Base-by-base conservation (phyloP, 2,888 invertebrate genomes). In the Melinopterus prodromus region DNA sequence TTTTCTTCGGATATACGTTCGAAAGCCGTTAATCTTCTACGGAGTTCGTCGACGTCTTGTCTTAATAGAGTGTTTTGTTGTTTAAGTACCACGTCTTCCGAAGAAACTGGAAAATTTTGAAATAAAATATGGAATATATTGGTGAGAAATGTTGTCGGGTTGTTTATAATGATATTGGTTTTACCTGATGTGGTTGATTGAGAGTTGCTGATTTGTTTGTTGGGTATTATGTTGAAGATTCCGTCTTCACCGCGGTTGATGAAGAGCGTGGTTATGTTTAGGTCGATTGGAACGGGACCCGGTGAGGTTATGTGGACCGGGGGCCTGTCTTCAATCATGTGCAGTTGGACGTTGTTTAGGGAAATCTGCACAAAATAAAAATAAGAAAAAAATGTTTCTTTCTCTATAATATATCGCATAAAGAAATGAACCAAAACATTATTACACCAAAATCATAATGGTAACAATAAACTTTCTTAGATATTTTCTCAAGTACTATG, bases 281-380 rank as follows among this genome's bases (percentile, higher is more conserved):
- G 86, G 89, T 96, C 94, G 16, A 97, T 90, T 0, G 97, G 97
- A 82, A 95, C 92, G 0, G 96, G 94, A 0, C 95, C 95, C 0
- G 96, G 96, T 1, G 96, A 95, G 6, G 96, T 95, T 82, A 96
- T 94, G 86, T 94, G 94, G 78, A 93, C 93, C 1, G 95, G 94
- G 0, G 95, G 95, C 77, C 96, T 92, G 90, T 98, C 97, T 90
- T 97, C 97, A 86, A 94, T 92, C 83, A 97, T 89, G 86, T 94
- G 94, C 9, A 97, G 88, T 79, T 93, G 93, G 76, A 96, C 92
- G 87, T 95, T 95, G 87, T 95, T 94, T 87, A 97, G 89, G 82
- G 92, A 89, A 12, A 96, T 91, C 96, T 96, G 12, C n/a, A n/a
- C n/a, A 53, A 53, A 12, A 53, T n/a, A n/a, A n/a, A n/a, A n/a